Evolutionary conservation across 1,140 invertebrate species (phyloP).

Genomic region (Papilio polytes): DNA sequence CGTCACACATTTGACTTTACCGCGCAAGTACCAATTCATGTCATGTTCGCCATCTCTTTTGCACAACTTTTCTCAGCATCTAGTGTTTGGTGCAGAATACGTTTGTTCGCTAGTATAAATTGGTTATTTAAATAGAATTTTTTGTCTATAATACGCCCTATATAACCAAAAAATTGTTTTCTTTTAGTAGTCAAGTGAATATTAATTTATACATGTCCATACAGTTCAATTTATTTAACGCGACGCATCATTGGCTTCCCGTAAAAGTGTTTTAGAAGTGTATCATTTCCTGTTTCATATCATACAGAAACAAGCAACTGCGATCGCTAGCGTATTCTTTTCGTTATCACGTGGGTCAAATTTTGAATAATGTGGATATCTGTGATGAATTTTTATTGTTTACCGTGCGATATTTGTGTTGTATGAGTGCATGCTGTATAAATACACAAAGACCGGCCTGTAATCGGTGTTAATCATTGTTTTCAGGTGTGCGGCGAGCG

Average conservation of each 20-base stretch:
- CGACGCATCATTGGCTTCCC: slow-evolving; percentile 46
- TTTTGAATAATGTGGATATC: slow-evolving; percentile 68
- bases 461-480: slow-evolving; percentile 71
- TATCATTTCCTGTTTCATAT: slow-evolving; percentile 81
- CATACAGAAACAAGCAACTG: slow-evolving; percentile 79
- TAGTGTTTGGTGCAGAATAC: slow-evolving; percentile 62
- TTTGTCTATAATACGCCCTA: slow-evolving; percentile 75
- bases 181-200: slow-evolving; percentile 50
- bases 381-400: slow-evolving; percentile 53
- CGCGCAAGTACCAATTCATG: slow-evolving; percentile 76
- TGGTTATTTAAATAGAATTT: slow-evolving; percentile 72
- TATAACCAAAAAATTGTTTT: slow-evolving; percentile 64
- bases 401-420: slow-evolving; percentile 43
- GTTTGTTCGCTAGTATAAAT: slow-evolving; percentile 73
- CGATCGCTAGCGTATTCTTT: slow-evolving; percentile 72
- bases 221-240: slow-evolving; percentile 47
- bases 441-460: slow-evolving; percentile 63
- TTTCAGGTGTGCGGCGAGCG: slow-evolving; percentile 74
- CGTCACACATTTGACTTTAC: slow-evolving; percentile 76
- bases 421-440: slow-evolving; percentile 44
- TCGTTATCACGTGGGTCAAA: slow-evolving; percentile 82
- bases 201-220: slow-evolving; percentile 45
- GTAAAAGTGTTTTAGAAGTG: slow-evolving; percentile 68
- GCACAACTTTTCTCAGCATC: slow-evolving; percentile 57
- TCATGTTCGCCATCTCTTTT: slow-evolving; percentile 68